These are phyloP conservation scores for Pyralis farinalis DNA, from an alignment of 2,888 invertebrate genomes.

Conservation along the genomic window DNA sequence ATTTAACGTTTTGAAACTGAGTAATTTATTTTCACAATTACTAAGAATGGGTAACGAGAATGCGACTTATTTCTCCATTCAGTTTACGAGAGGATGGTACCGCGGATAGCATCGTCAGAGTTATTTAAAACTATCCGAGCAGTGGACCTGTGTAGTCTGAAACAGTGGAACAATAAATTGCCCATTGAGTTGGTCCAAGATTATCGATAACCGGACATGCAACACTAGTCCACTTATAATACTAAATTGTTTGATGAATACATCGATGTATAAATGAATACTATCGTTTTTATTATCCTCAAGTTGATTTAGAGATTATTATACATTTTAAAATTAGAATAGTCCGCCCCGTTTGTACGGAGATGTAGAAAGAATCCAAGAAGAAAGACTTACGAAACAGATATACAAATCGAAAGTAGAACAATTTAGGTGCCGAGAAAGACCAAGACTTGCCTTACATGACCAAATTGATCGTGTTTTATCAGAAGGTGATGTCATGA, in stretches of 20 bases:
- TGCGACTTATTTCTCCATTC: conserved; percentile 21
- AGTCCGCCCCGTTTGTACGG: no score
- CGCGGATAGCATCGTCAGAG: conserved; percentile 50
- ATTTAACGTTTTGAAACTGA: conserved; percentile 3
- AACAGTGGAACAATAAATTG: conserved; percentile 56
- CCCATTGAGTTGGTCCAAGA: conserved; percentile 40
- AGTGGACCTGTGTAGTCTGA: conserved; percentile 49
- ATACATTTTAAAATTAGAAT: no score
- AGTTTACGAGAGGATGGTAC: conserved; percentile 35
- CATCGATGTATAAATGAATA: not conserved
- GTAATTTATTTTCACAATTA: conserved; percentile 5
- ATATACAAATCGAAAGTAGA: no score
- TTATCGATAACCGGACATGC: conserved; percentile 53
- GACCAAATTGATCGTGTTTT: no score
- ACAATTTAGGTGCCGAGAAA: no score
- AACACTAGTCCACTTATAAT: conserved; percentile 35
- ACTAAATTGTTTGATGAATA: conserved; percentile 21
- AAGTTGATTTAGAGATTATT: conserved; percentile 14
- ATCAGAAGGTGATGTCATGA: no score
- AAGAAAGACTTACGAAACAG: no score
- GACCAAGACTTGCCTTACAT: no score
- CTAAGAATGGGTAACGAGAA: conserved; percentile 6
- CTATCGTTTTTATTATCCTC: conserved; percentile 16
- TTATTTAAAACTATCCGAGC: conserved; percentile 49
- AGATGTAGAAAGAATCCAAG: no score